Evolutionary conservation across 2,888 invertebrate genomes (phyloP).

Genomic region (Drosophila ustulata): DNA sequence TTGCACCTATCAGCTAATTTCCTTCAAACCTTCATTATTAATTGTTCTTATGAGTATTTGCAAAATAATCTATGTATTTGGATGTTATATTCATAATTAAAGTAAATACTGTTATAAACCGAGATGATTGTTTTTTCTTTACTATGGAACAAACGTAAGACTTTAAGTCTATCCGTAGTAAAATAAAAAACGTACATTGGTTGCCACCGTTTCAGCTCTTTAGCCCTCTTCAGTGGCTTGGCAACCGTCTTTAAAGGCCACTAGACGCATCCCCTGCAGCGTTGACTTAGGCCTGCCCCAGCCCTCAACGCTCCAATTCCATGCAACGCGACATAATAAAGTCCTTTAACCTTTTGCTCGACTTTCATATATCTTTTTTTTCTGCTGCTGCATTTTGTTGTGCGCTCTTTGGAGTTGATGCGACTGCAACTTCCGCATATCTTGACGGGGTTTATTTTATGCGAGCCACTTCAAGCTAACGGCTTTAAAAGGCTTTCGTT

Average conservation of each 20-base stretch:
- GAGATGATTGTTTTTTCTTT: not conserved
- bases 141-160: not conserved
- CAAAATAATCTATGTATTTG: no score
- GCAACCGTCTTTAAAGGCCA: conserved; percentile 57
- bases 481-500: conserved; percentile 35
- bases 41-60: not conserved
- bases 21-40: not conserved
- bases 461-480: conserved; percentile 44
- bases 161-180: conserved; percentile 18
- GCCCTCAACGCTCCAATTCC: conserved; percentile 11
- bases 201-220: conserved; percentile 5
- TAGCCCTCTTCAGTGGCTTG: conserved; percentile 15
- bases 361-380: conserved; percentile 28
- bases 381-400: conserved; percentile 5
- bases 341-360: conserved; percentile 72
- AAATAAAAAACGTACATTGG: conserved; percentile 18
- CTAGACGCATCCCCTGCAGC: conserved; percentile 39
- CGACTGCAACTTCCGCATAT: conserved; percentile 67
- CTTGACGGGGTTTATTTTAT: conserved; percentile 27
- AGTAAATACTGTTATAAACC: no score
- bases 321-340: conserved; percentile 49
- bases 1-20: conserved; percentile 5
- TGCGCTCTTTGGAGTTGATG: conserved; percentile 34
- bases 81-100: no score
- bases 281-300: conserved; percentile 24